Conservation (phyloP, 1,140 invertebrate genomes). For the Meloidogyne exigua region DNA sequence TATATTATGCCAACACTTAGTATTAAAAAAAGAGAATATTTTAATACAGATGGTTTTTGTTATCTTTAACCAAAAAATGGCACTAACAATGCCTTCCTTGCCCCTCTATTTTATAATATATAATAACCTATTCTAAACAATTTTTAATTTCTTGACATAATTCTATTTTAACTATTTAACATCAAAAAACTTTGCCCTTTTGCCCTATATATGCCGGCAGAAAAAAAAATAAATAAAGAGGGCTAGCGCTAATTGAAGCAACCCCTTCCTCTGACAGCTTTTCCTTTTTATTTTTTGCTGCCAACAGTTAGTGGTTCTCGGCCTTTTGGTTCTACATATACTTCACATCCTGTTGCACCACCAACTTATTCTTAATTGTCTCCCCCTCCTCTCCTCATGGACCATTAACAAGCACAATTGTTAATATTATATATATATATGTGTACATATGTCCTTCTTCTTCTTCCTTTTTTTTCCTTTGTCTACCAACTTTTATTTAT, state of each 20-base stretch:
- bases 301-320: neutral
- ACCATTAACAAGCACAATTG: neutral
- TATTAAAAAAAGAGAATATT: no score
- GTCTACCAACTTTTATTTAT: constrained; percentile 4
- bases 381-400: neutral
- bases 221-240: constrained; percentile 2
- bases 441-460: no score
- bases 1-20: no score
- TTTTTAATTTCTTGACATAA: neutral
- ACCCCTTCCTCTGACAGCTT: neutral
- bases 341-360: neutral
- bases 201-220: neutral
- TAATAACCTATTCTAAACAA: no score
- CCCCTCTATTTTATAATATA: neutral
- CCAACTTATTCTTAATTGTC: constrained; percentile 3
- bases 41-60: no score
- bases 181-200: neutral
- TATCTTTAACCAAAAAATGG: neutral
- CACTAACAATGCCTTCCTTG: neutral
- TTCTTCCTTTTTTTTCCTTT: neutral
- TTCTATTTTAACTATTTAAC: neutral
- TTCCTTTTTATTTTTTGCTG: neutral
- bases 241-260: neutral
- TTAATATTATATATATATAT: neutral
- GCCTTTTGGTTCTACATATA: neutral